phyloP scores from a whole-genome alignment of 53 echinoderm and acorn worm species.

The Henricia sp. region DNA sequence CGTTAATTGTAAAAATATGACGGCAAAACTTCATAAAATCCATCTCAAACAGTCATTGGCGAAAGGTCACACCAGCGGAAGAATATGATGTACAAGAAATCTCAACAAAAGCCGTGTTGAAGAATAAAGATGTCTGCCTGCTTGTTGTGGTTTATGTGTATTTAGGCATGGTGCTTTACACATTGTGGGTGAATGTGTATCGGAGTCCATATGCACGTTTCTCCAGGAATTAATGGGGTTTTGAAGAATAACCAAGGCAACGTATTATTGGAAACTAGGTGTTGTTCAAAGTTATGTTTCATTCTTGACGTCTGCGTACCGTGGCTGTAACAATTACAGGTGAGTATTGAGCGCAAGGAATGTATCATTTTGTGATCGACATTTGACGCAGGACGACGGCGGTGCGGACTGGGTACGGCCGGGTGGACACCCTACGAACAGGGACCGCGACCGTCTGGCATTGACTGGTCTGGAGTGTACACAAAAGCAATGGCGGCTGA shows the following conservation, averaged over 20 bases:
- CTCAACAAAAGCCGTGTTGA: slow-evolving; percentile 59
- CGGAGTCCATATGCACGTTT: slow-evolving; percentile 28
- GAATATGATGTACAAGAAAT: slow-evolving; percentile 63
- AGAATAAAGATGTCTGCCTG: slow-evolving; percentile 64
- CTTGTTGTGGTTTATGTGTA: slow-evolving; percentile 54
- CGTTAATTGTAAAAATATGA: not conserved
- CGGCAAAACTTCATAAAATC: not conserved
- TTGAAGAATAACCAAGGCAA: slow-evolving; percentile 9
- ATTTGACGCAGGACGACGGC: too few relatives aligned
- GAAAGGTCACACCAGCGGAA: slow-evolving; percentile 14
- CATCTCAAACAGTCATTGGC: not conserved
- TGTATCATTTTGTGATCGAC: too few relatives aligned
- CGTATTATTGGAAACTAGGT: slow-evolving; percentile 18
- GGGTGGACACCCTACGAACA: too few relatives aligned
- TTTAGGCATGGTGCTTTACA: slow-evolving; percentile 16
- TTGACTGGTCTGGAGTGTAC: too few relatives aligned
- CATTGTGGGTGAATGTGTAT: too few relatives aligned
- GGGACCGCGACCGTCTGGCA: too few relatives aligned
- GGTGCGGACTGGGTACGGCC: too few relatives aligned
- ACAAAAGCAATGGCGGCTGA: too few relatives aligned
- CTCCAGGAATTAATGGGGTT: not conserved
- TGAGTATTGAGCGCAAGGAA: too few relatives aligned
- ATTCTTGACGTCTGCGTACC: slow-evolving; percentile 44
- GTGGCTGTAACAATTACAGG: slow-evolving; percentile 34
- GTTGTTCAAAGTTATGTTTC: slow-evolving; percentile 27